Percentiles rank a stretch among this genome's conserved stretches.
phyloP scores from a whole-genome alignment of 2,888 invertebrate genomes.

The Morpho achilles region DNA sequence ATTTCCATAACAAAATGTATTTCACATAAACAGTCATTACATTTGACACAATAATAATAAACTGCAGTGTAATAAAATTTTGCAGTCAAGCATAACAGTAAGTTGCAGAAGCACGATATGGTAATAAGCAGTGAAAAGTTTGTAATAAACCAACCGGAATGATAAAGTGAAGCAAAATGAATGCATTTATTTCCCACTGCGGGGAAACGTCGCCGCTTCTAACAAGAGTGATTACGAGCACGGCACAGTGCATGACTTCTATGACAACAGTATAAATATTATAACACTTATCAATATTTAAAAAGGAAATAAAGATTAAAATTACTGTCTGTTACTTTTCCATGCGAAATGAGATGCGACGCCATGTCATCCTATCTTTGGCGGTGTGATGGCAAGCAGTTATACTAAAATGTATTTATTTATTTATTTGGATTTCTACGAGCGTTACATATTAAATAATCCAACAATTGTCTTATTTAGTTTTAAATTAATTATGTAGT shows the following conservation, averaged over 20 bases:
- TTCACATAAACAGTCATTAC: conserved; percentile 22
- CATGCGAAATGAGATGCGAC: too few species aligned
- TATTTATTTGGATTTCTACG: too few species aligned
- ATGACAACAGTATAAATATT: neutral
- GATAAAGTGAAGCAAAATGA: conserved; percentile 35
- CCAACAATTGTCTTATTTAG: too few species aligned
- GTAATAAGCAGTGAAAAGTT: conserved; percentile 30
- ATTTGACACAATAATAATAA: conserved; percentile 22
- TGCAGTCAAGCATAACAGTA: conserved; percentile 22
- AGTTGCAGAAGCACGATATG: conserved; percentile 28
- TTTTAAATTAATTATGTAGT: too few species aligned
- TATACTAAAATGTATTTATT: too few species aligned
- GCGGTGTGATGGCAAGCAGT: too few species aligned
- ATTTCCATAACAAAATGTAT: conserved; percentile 16
- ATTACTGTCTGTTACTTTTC: too few species aligned
- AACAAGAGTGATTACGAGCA: conserved; percentile 24
- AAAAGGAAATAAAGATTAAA: neutral
- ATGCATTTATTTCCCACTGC: conserved; percentile 23
- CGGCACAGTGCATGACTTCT: conserved; percentile 20
- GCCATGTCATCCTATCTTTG: too few species aligned
- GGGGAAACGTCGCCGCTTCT: conserved; percentile 20
- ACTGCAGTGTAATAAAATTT: conserved; percentile 30
- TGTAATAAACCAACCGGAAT: conserved; percentile 43
- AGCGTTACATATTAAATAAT: too few species aligned
- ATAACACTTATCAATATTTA: neutral